Percentiles rank a stretch among this genome's conserved stretches.
Conservation (phyloP, 2,797 vertebrate species). For the Sebastes elongatus region DNA sequence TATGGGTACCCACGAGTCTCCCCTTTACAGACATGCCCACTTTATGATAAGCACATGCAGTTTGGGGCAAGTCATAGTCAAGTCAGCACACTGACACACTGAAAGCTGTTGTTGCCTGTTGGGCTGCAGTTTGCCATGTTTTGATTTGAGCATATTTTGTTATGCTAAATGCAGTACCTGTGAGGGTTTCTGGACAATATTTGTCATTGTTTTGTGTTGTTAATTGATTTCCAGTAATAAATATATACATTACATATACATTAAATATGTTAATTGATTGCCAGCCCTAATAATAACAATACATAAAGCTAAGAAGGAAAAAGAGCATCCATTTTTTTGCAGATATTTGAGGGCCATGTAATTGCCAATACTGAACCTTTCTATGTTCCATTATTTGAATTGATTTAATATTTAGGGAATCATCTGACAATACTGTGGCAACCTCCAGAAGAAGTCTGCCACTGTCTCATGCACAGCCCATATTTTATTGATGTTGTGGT, state of each 20-base stretch:
- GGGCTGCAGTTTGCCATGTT: too few species aligned
- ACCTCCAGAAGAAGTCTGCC: background rate
- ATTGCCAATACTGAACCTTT: background rate
- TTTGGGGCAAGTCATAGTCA: too few species aligned
- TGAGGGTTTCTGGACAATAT: too few species aligned
- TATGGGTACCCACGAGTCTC: too few species aligned
- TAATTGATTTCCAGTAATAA: too few species aligned
- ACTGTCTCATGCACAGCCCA: background rate
- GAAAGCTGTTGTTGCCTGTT: too few species aligned
- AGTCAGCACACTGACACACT: too few species aligned
- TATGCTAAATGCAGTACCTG: too few species aligned
- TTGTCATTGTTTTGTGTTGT: too few species aligned
- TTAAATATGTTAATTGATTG: background rate
- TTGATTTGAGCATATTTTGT: too few species aligned
- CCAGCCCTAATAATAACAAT: background rate
- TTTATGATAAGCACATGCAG: too few species aligned
- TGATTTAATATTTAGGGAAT: background rate
- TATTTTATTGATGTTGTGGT: slow-evolving; percentile 49
- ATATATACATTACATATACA: background rate
- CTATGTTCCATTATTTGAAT: background rate
- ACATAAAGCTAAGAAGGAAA: background rate
- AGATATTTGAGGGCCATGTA: background rate
- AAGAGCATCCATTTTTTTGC: background rate
- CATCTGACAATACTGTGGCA: background rate
- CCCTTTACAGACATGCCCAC: too few species aligned